phyloP scores from a whole-genome alignment of 2,113 vertebrate genomes.

The Lepisosteus osseus region DNA sequence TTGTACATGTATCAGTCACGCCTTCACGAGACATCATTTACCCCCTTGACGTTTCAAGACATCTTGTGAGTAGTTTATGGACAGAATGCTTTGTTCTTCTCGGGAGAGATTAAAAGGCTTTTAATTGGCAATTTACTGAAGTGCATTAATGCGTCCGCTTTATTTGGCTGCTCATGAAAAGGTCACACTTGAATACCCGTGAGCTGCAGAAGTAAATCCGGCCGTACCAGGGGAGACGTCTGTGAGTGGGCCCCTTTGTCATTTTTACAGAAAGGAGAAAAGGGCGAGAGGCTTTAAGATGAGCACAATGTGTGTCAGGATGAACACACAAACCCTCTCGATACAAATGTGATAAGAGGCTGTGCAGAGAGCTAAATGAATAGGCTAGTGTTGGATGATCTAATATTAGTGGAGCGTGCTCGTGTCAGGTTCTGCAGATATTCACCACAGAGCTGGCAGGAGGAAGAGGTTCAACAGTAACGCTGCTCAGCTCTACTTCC shows the following conservation, averaged over 20 bases:
- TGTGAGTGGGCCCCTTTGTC: background rate
- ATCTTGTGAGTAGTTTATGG: slow-evolving; percentile 18
- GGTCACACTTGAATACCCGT: slow-evolving; percentile 16
- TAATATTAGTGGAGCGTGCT: too few relatives aligned
- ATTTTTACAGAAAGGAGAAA: background rate
- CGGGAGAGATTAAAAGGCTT: slow-evolving; percentile 26
- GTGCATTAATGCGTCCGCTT: slow-evolving; percentile 22
- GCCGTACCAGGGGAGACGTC: background rate
- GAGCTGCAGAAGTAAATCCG: background rate
- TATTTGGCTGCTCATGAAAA: slow-evolving; percentile 25
- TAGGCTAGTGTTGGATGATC: too few relatives aligned
- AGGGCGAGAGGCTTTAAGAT: background rate
- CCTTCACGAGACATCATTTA: slow-evolving; percentile 30
- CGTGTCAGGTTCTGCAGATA: too few relatives aligned
- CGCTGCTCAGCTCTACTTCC: too few relatives aligned
- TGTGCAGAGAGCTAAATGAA: too few relatives aligned
- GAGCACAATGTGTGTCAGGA: too few relatives aligned
- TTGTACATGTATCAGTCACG: background rate
- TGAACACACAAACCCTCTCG: too few relatives aligned
- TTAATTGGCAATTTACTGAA: slow-evolving; percentile 34
- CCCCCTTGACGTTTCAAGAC: slow-evolving; percentile 22
- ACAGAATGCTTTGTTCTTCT: slow-evolving; percentile 19
- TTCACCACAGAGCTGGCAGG: too few relatives aligned
- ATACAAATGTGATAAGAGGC: too few relatives aligned
- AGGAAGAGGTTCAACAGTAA: too few relatives aligned